These are phyloP conservation scores for Pterostichus niger DNA, from an alignment of 2,888 invertebrate genomes.

Conservation along the genomic window DNA sequence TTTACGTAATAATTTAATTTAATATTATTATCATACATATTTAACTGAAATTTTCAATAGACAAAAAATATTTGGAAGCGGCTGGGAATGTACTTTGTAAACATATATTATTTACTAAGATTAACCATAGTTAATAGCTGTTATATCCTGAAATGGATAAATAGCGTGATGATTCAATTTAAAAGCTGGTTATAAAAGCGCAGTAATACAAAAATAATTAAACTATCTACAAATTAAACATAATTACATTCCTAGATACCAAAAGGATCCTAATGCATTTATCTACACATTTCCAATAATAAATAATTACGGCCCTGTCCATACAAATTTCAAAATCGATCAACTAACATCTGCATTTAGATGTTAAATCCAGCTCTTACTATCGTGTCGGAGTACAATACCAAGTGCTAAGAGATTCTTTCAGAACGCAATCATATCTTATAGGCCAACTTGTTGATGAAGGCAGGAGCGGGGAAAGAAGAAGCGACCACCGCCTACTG, in stretches of 20 bases:
- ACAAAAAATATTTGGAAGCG: no score
- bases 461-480: slow-evolving; percentile 6
- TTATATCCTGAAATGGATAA: no score
- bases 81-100: no score
- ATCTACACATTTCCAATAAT: slow-evolving; percentile 8
- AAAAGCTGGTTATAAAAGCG: no score
- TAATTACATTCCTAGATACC: background rate
- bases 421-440: slow-evolving; percentile 48
- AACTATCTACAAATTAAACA: background rate
- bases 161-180: no score
- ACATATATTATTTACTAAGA: no score
- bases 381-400: slow-evolving; percentile 23
- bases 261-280: background rate
- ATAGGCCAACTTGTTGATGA: background rate
- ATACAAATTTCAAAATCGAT: background rate
- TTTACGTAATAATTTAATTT: no score
- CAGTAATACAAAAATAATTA: background rate
- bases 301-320: slow-evolving; percentile 12
- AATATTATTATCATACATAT: no score
- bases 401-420: slow-evolving; percentile 40
- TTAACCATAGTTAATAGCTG: no score
- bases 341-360: slow-evolving; percentile 19
- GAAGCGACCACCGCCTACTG: slow-evolving; percentile 46
- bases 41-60: no score
- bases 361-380: slow-evolving; percentile 18